Evolutionary conservation across 2,888 invertebrate genomes (phyloP), one percentile per base, ranked within the genome.

Genomic region (Heliconius erato): DNA sequence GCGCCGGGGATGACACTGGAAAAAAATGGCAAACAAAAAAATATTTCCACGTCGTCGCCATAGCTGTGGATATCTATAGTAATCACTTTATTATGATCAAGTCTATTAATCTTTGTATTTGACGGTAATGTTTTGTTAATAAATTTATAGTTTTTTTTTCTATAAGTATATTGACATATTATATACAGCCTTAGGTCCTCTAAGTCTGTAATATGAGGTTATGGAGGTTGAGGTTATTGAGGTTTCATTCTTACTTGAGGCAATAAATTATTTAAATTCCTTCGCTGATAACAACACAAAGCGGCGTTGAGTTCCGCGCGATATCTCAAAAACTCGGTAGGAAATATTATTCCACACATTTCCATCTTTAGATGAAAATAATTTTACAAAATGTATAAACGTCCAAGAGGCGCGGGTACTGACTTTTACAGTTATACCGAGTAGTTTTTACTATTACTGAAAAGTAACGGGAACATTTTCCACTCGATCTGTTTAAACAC

Each of bases 21-120:
- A 82, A 83, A 68, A 83, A 85, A 85, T 82, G 79, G 65, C 80
- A 85, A 83, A 85, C 80, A 82, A 80, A 85, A 72, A 84, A 85
- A 82, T 85, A 83, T 80, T 67, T 80, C 67, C 76, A 77, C 74
- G 79, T 82, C 78, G 67, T 16, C 67, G 16, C 77, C 32, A 71
- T 80, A 74, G 71, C 67, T 26, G 9, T 49, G 16, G 16, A 16
- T 9, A 72, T 49, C 28, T 67, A 67, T 74, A 67, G 69, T 82
- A 79, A 84, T 84, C 54, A n/a, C 72, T 79, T 83, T 83, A 83
- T 80, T 81, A 77, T 40, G 23, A 23, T 32, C 65, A 44, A 49
- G 40, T 23, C 49, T 72, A 72, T 79, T 74, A 63, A 74, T 72
- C 40, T 74, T 65, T 65, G 12, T 79, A 23, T 59, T 72, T 65